phyloP scores from a whole-genome alignment of 2,113 vertebrate species.

The Sebastes schlegelii region DNA sequence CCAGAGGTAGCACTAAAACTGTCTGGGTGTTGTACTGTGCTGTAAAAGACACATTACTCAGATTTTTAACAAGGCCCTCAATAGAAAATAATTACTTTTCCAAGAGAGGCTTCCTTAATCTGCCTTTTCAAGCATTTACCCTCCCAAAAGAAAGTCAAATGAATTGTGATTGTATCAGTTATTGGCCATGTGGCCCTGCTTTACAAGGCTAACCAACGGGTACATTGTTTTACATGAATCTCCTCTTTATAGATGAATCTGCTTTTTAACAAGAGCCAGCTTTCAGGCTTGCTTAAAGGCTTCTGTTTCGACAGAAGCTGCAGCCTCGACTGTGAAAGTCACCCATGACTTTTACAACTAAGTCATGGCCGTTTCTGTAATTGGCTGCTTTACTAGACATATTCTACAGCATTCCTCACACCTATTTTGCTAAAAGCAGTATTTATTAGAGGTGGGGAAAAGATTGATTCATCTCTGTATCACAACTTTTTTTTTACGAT shows the following conservation, averaged over 20 bases:
- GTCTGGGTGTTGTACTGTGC: conserved; percentile 41
- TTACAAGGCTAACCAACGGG: background rate
- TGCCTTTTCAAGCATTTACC: conserved; percentile 15
- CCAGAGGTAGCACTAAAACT: conserved; percentile 53
- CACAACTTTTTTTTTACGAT: no score
- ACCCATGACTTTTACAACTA: conserved; percentile 24
- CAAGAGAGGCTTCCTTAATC: conserved; percentile 1
- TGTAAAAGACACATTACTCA: conserved; percentile 53
- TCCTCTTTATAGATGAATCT: conserved; percentile 19
- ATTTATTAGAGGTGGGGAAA: background rate
- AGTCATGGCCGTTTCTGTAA: conserved; percentile 20
- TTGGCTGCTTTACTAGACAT: conserved; percentile 15
- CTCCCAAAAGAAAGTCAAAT: background rate
- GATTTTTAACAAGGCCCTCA: conserved; percentile 45
- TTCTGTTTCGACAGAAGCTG: background rate
- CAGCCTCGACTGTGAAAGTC: conserved; percentile 30
- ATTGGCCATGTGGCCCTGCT: background rate
- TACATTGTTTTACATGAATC: conserved; percentile 22
- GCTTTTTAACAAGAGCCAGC: conserved; percentile 22
- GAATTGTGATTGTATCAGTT: background rate
- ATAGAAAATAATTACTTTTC: conserved; percentile 49
- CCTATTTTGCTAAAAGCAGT: conserved; percentile 21
- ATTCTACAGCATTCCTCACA: background rate
- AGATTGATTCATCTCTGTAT: no score
- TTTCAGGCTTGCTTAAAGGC: background rate